Conservation (phyloP, 2,888 invertebrate genomes). For the Penaeus monodon region DNA sequence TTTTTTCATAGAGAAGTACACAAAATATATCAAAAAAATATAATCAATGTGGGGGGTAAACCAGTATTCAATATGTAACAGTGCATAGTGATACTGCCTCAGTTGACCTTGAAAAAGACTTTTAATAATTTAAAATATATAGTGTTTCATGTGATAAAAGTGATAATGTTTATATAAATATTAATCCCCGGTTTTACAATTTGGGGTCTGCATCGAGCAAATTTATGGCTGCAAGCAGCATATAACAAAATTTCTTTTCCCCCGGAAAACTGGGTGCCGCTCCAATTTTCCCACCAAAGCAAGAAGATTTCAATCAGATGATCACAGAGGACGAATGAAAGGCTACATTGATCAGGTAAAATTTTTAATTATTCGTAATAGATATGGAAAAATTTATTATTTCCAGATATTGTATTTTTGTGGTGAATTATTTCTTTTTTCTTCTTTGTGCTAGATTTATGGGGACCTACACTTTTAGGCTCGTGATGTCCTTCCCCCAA, state of each 20-base stretch:
- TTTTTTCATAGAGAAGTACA: too few species aligned
- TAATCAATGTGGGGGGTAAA: too few species aligned
- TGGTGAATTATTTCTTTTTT: background rate
- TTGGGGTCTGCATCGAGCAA: constrained; percentile 98
- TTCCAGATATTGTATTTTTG: background rate
- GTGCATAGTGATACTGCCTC: too few species aligned
- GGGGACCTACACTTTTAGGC: constrained; percentile 97
- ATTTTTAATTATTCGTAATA: background rate
- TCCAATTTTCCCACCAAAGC: constrained; percentile 94
- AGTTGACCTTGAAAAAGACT: too few species aligned
- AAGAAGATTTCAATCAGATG: constrained; percentile 97
- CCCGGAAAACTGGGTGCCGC: constrained; percentile 90
- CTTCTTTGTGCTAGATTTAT: constrained; percentile 76
- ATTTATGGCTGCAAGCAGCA: constrained; percentile 93
- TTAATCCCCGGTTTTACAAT: constrained; percentile 79
- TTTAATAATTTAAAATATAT: too few species aligned
- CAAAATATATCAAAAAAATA: too few species aligned
- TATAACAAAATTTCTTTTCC: constrained; percentile 99
- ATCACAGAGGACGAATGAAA: constrained; percentile 97
- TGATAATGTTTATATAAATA: too few species aligned
- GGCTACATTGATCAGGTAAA: constrained; percentile 92
- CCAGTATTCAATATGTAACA: too few species aligned
- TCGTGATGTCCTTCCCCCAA: constrained; percentile 85
- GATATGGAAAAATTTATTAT: background rate
- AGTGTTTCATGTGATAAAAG: too few species aligned